Percentiles rank a stretch among this genome's conserved stretches.
Conservation (phyloP, 2,888 invertebrate genomes). For the Aethes cnicana region DNA sequence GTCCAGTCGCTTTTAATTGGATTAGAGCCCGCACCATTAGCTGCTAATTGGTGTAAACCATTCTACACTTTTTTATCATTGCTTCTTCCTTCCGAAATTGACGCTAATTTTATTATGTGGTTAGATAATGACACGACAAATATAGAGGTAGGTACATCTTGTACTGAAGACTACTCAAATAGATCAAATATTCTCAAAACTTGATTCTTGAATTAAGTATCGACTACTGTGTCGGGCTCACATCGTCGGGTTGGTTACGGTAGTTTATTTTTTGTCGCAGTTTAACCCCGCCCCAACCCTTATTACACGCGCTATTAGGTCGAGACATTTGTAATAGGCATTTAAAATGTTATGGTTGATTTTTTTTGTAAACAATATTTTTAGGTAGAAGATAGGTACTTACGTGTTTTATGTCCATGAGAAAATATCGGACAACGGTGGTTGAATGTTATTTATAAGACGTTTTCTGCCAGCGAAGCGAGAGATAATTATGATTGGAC, state of each 20-base stretch:
- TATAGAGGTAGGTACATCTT: neutral
- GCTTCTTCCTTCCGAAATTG: slow-evolving; percentile 35
- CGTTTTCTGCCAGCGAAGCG: too few relatives aligned
- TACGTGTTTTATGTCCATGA: too few relatives aligned
- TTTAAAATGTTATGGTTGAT: slow-evolving; percentile 3
- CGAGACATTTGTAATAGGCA: slow-evolving; percentile 27
- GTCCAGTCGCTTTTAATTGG: slow-evolving; percentile 51
- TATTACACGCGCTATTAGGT: slow-evolving; percentile 32
- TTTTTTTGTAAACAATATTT: neutral
- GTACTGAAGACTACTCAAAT: neutral
- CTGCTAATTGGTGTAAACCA: slow-evolving; percentile 53
- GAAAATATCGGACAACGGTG: too few relatives aligned
- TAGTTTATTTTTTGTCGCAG: slow-evolving; percentile 10
- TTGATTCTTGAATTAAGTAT: too few relatives aligned
- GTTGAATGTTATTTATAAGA: too few relatives aligned
- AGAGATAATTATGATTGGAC: too few relatives aligned
- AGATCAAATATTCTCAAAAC: neutral
- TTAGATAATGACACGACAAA: neutral
- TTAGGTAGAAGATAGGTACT: too few relatives aligned
- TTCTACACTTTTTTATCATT: slow-evolving; percentile 34
- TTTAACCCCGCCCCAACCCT: slow-evolving; percentile 14
- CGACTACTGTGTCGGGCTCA: too few relatives aligned
- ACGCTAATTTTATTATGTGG: slow-evolving; percentile 12
- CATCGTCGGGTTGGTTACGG: slow-evolving; percentile 7
- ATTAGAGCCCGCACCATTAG: slow-evolving; percentile 69